A percentile compares a stretch with the other conserved stretches of the same genome.
Conservation (phyloP, 2,113 vertebrate species). For the Pollimyrus isidori region DNA sequence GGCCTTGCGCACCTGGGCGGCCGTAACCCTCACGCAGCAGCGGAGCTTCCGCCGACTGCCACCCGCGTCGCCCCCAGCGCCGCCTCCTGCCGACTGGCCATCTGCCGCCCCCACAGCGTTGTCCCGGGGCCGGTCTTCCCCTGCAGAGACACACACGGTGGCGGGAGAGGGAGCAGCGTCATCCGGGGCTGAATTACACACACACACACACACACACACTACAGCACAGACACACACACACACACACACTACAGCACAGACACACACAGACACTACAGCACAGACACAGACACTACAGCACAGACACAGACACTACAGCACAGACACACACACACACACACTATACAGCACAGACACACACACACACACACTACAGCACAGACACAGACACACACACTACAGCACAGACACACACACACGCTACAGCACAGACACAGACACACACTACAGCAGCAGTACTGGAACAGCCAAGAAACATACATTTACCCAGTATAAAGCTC, state of each 20-base stretch:
- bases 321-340: not conserved
- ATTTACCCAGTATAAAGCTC: not conserved
- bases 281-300: not conserved
- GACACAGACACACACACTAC: not conserved
- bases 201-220: slow-evolving; percentile 2
- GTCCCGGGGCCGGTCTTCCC: slow-evolving; percentile 79
- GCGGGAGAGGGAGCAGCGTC: not conserved
- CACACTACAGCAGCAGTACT: not conserved
- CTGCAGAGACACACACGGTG: slow-evolving; percentile 45
- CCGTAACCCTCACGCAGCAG: slow-evolving; percentile 68
- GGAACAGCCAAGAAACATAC: not conserved
- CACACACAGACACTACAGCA: not conserved
- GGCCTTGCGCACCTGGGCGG: slow-evolving; percentile 66
- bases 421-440: not conserved
- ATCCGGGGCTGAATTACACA: not conserved
- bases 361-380: not conserved
- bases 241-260: not conserved
- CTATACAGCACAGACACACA: not conserved
- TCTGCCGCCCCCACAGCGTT: slow-evolving; percentile 69
- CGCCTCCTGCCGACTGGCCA: slow-evolving; percentile 55
- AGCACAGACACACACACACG: too few species aligned
- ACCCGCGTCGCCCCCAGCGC: slow-evolving; percentile 54
- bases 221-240: not conserved
- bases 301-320: not conserved
- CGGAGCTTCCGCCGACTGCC: slow-evolving; percentile 51